Evolutionary conservation across 2,113 vertebrate species (phyloP), one percentile per base, ranked within the genome.

Genomic region (Myrmecobius fasciatus): DNA sequence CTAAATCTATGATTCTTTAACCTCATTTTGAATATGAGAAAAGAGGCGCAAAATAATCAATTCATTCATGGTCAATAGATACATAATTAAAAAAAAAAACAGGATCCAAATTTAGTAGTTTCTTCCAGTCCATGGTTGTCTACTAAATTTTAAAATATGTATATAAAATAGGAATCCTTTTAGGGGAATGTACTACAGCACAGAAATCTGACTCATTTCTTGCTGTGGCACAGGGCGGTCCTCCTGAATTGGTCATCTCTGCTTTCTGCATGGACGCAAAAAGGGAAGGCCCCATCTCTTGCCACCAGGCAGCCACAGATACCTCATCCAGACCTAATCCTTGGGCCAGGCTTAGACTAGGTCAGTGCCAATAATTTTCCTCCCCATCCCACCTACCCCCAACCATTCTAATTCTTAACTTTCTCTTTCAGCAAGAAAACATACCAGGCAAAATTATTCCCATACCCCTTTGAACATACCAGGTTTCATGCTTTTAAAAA

Each of bases 131-230:
- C 20, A 31, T 83, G n/a, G 6, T n/a, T 83, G 17, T 83, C 17
- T 20, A 43, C n/a, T 83, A 43, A 43, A 83, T 43, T 83, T 43
- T 43, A 83, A 83, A 83, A 83, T 83, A 83, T 83, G 67, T 83
- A 43, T 43, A 24, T 83, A 43, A 83, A 43, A 43, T n/a, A 43
- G 14, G 67, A n/a, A 83, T 75, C 67, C 67, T 83, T 83, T 83
- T 83, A 83, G 67, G 67, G 67, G 36, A 83, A 83, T 83, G n/a
- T 24, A 83, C 67, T 83, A 83, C n/a, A 43, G 67, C 36, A 31
- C 67, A 43, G 90, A 92, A 94, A 53, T 89, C 48, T 95, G 95
- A 96, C 91, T 96, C 96, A 96, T 0, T 0, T 53, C 11, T 4
- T 0, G 52, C 51, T 43, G 51, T 47, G 94, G 91, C 88, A 48